phyloP scores from a whole-genome alignment of 1,140 invertebrate species.

The Lasioglossum baleicum region DNA sequence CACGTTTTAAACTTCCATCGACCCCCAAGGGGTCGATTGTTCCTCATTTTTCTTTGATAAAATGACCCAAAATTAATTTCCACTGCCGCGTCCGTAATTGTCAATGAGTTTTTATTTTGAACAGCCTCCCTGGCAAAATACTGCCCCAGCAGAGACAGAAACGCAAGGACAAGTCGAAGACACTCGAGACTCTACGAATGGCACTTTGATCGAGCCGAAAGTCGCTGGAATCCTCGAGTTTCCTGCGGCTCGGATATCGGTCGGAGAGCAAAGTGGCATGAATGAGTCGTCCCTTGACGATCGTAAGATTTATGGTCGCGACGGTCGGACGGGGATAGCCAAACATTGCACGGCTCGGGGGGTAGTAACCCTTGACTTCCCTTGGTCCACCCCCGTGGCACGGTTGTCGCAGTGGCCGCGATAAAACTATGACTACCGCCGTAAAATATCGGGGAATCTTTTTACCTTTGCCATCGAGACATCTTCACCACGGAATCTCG shows the following conservation, averaged over 20 bases:
- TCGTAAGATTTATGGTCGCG: constrained; percentile 78
- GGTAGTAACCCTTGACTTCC: constrained; percentile 74
- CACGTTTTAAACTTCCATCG: too few relatives aligned
- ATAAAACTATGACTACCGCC: constrained; percentile 54
- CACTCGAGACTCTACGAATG: not conserved
- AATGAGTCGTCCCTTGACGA: constrained; percentile 78
- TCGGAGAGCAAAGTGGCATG: constrained; percentile 75
- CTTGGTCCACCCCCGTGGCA: constrained; percentile 46
- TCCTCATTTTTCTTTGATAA: too few relatives aligned
- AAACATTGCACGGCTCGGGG: constrained; percentile 58
- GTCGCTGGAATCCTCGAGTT: constrained; percentile 54
- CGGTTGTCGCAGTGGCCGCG: constrained; percentile 22
- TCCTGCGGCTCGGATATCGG: constrained; percentile 64
- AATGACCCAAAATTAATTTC: too few relatives aligned
- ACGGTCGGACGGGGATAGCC: constrained; percentile 54
- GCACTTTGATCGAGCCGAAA: constrained; percentile 41
- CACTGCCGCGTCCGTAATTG: too few relatives aligned
- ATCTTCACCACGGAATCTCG: not conserved
- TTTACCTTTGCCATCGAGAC: not conserved
- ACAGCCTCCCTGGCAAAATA: too few relatives aligned
- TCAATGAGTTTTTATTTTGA: too few relatives aligned
- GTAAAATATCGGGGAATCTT: constrained; percentile 34
- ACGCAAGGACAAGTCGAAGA: constrained; percentile 3
- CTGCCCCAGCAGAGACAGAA: not conserved
- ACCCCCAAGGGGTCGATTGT: too few relatives aligned